Conservation (phyloP, 1,140 invertebrate species). For the Pinna nobilis region DNA sequence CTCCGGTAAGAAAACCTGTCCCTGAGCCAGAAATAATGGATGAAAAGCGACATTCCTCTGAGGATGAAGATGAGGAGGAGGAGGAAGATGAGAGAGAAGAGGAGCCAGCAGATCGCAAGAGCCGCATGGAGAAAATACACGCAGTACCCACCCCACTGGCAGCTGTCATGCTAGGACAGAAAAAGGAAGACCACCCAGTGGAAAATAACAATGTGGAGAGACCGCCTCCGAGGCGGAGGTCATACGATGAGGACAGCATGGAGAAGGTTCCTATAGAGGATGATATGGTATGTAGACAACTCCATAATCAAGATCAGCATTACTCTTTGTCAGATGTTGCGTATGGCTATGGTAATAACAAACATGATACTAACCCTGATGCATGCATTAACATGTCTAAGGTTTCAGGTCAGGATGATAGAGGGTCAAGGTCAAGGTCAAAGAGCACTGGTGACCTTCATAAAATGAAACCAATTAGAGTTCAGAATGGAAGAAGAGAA, state of each 20-base stretch:
- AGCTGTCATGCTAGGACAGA: constrained; percentile 23
- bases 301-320: constrained; percentile 3
- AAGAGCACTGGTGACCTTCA: constrained; percentile 10
- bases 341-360: constrained; percentile 23
- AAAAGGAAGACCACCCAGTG: neutral
- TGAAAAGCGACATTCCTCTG: too few species aligned
- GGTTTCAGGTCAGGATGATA: neutral
- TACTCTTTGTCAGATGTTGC: too few species aligned
- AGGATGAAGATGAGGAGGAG: constrained; percentile 16
- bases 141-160: constrained; percentile 37
- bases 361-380: constrained; percentile 26
- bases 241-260: neutral
- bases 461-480: constrained; percentile 12
- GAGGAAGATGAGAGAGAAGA: constrained; percentile 26
- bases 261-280: constrained; percentile 6
- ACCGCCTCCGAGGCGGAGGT: neutral
- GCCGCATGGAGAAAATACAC: constrained; percentile 42
- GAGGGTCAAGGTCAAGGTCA: neutral
- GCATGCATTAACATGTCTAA: neutral
- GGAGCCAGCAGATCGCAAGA: constrained; percentile 34
- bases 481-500: constrained; percentile 4
- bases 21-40: constrained; percentile 20
- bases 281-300: constrained; percentile 30
- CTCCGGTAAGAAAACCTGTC: neutral
- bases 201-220: constrained; percentile 26